These are phyloP conservation scores for Therioaphis trifolii DNA, from an alignment of 2,888 invertebrate species.

Conservation along the genomic window DNA sequence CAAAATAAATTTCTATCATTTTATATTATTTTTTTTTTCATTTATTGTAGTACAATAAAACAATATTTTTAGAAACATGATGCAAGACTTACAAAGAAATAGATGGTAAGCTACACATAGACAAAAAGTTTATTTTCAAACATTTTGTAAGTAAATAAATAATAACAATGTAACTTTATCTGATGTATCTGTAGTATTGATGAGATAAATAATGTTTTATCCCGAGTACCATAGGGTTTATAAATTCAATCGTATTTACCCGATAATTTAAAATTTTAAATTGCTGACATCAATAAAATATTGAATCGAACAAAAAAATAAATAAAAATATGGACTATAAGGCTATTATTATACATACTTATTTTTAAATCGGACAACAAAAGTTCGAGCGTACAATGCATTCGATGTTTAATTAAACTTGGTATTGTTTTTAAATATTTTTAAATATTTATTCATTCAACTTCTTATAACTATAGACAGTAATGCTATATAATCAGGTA, in stretches of 20 bases:
- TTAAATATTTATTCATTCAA: too few species aligned
- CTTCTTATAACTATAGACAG: too few species aligned
- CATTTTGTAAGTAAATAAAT: conserved; percentile 5
- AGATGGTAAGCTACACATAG: not conserved
- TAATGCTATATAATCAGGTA: too few species aligned
- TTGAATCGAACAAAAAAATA: not conserved
- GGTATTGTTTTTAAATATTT: too few species aligned
- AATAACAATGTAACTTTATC: conserved; percentile 23
- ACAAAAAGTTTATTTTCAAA: not conserved
- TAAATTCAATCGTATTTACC: not conserved
- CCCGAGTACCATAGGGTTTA: not conserved
- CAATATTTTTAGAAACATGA: not conserved
- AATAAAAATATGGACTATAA: not conserved
- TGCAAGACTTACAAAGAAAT: not conserved
- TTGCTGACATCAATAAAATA: not conserved
- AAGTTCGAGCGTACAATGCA: too few species aligned
- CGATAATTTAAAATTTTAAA: not conserved
- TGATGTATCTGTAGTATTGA: not conserved
- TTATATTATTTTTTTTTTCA: not conserved
- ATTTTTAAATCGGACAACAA: not conserved
- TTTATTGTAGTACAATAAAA: not conserved
- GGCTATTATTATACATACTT: not conserved
- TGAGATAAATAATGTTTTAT: not conserved
- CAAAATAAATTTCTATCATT: too few species aligned
- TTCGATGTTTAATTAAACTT: too few species aligned